These are phyloP conservation scores for Vesta saturnalis DNA, from an alignment of 2,888 invertebrate genomes.

Conservation along the genomic window DNA sequence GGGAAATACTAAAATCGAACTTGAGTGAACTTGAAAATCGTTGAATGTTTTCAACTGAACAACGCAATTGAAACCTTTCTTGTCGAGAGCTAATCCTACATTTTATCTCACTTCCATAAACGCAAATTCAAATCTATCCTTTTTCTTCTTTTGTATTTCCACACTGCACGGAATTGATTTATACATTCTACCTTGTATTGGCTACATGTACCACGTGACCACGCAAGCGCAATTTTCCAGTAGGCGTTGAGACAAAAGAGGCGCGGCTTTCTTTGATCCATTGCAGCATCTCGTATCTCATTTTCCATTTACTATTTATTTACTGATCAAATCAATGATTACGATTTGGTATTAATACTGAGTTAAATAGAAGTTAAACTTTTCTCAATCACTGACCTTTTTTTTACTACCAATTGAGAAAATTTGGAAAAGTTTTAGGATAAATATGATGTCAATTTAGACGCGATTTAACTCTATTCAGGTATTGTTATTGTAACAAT, in stretches of 20 bases:
- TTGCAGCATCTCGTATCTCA: constrained; percentile 26
- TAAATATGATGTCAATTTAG: too few species aligned
- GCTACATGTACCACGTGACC: constrained; percentile 52
- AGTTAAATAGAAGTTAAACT: constrained; percentile 10
- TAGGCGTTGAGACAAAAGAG: constrained; percentile 60
- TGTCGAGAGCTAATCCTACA: constrained; percentile 30
- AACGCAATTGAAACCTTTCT: constrained; percentile 30
- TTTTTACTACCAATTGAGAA: neutral
- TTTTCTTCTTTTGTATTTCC: constrained; percentile 28
- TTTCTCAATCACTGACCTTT: neutral
- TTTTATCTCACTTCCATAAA: constrained; percentile 28
- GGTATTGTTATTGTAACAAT: too few species aligned
- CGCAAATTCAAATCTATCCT: constrained; percentile 22
- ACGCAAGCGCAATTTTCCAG: constrained; percentile 55
- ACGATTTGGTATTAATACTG: constrained; percentile 21
- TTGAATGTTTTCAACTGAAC: constrained; percentile 52
- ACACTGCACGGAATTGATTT: constrained; percentile 54
- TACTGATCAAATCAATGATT: constrained; percentile 26
- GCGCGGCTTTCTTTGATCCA: constrained; percentile 49
- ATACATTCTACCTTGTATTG: constrained; percentile 51
- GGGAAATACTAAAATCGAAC: constrained; percentile 51
- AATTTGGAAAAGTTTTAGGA: too few species aligned
- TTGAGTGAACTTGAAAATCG: constrained; percentile 57
- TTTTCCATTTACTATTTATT: constrained; percentile 13
- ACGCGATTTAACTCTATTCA: too few species aligned